Conservation (phyloP, 2,888 invertebrate species). For the Monochamus alternatus region DNA sequence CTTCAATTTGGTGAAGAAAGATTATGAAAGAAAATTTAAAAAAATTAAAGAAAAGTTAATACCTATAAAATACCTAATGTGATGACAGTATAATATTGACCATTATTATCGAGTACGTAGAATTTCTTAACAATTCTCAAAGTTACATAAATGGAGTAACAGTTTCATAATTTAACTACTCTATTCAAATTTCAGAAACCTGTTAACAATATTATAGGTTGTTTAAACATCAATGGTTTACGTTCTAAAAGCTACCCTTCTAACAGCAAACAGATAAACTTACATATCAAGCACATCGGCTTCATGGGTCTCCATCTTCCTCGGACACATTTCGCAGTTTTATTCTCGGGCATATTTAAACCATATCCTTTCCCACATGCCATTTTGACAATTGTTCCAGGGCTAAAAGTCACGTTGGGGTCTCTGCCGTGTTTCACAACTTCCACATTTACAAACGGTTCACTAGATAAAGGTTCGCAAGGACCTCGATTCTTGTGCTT, state of each 20-base stretch:
- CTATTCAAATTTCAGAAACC: conserved; percentile 13
- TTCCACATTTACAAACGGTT: conserved; percentile 80
- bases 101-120: no score
- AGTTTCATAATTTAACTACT: conserved; percentile 10
- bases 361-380: conserved; percentile 86
- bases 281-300: conserved; percentile 87
- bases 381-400: conserved; percentile 84
- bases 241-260: neutral
- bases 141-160: neutral
- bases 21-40: no score
- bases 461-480: conserved; percentile 79
- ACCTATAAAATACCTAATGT: no score
- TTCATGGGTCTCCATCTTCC: conserved; percentile 90
- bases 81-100: no score
- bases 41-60: no score
- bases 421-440: conserved; percentile 82
- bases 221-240: neutral
- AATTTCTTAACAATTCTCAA: neutral
- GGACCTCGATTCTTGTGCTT: conserved; percentile 73
- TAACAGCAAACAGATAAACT: conserved; percentile 63
- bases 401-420: conserved; percentile 81
- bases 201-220: conserved; percentile 5
- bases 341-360: conserved; percentile 81
- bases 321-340: conserved; percentile 85
- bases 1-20: no score